Percentiles rank a stretch among this genome's conserved stretches.
Conservation (phyloP, 2,797 vertebrate genomes). For the Alauda arvensis region DNA sequence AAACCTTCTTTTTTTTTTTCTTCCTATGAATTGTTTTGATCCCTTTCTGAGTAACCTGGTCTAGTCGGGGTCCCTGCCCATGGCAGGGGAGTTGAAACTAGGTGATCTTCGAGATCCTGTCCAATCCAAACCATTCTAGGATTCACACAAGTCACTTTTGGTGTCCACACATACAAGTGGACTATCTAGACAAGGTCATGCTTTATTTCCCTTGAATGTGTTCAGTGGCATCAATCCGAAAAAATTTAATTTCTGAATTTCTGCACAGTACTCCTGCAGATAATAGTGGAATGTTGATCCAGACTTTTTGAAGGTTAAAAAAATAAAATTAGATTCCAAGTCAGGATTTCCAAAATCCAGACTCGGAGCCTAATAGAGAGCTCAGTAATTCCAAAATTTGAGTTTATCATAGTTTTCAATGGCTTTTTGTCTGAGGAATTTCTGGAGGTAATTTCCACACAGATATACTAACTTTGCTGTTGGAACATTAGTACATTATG, state of each 20-base stretch:
- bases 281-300: neutral
- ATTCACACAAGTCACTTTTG: neutral
- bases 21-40: neutral
- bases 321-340: neutral
- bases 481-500: neutral
- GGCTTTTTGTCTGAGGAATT: neutral
- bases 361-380: neutral
- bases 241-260: neutral
- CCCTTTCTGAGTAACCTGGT: neutral
- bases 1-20: neutral
- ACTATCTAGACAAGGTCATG: neutral
- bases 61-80: neutral
- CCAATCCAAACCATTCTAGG: neutral
- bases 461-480: neutral
- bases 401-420: neutral
- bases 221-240: neutral
- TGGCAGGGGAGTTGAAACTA: neutral
- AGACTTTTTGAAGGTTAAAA: neutral
- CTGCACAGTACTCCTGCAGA: neutral
- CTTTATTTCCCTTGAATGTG: neutral
- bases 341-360: neutral
- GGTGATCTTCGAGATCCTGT: neutral
- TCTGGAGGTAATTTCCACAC: neutral
- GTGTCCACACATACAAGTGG: neutral
- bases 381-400: neutral